phyloP scores from a whole-genome alignment of 2,888 invertebrate genomes.

The Diaphora mendica region DNA sequence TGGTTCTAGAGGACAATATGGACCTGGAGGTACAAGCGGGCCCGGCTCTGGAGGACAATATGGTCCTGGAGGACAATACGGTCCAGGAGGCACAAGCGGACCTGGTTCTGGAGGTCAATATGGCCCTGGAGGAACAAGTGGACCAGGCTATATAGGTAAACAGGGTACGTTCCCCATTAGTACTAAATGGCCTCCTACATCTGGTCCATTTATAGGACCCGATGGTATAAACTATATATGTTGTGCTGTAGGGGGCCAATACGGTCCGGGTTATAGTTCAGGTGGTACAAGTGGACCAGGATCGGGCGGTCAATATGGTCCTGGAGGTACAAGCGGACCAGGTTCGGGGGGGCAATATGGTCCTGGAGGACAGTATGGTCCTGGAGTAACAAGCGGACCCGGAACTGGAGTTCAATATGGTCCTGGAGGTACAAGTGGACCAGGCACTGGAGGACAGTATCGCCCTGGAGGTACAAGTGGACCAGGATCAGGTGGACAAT shows the following conservation, averaged over 20 bases:
- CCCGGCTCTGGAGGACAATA: background rate
- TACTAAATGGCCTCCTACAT: too few species aligned
- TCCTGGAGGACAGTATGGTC: background rate
- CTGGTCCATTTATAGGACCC: background rate
- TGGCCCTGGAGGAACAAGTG: slow-evolving; percentile 13
- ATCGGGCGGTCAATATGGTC: slow-evolving; percentile 19
- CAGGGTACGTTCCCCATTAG: slow-evolving; percentile 13
- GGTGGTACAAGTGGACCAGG: slow-evolving; percentile 13
- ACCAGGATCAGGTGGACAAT: slow-evolving; percentile 22
- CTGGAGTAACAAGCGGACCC: slow-evolving; percentile 4
- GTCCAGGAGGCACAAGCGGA: slow-evolving; percentile 11
- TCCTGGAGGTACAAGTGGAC: slow-evolving; percentile 6
- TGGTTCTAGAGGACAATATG: slow-evolving; percentile 18
- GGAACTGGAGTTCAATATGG: slow-evolving; percentile 31
- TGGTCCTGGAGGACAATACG: slow-evolving; percentile 28
- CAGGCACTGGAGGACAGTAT: slow-evolving; percentile 12
- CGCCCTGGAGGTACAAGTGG: slow-evolving; percentile 27
- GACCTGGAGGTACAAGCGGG: slow-evolving; percentile 6
- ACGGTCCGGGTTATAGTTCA: slow-evolving; percentile 16
- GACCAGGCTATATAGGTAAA: slow-evolving; percentile 18
- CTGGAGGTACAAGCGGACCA: slow-evolving; percentile 5
- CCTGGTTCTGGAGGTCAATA: slow-evolving; percentile 32
- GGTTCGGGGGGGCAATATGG: slow-evolving; percentile 23
- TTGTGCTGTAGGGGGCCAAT: slow-evolving; percentile 20
- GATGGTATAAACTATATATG: background rate